Evolutionary conservation across 2,113 vertebrate species (phyloP).

Genomic region (Alectura lathami): DNA sequence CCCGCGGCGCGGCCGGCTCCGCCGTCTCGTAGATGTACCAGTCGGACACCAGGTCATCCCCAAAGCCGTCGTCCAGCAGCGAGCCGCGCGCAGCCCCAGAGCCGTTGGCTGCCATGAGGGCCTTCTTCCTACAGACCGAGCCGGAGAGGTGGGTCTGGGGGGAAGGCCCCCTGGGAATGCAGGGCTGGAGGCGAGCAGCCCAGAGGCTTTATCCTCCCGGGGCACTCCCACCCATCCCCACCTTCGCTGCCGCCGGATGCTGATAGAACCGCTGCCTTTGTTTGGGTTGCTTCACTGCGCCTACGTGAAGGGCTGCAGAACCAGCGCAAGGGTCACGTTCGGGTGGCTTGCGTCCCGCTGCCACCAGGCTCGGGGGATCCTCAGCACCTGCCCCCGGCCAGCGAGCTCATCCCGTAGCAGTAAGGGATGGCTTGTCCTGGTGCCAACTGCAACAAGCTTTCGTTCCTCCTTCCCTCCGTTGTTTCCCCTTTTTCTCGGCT

Average conservation of each 20-base stretch:
- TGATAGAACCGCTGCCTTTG: slow-evolving; percentile 18
- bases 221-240: background rate
- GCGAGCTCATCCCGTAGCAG: background rate
- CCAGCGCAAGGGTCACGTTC: background rate
- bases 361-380: background rate
- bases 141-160: background rate
- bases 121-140: background rate
- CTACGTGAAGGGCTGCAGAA: background rate
- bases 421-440: fast-evolving
- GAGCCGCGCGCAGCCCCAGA: fast-evolving
- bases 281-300: slow-evolving; percentile 1
- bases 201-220: background rate
- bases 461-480: background rate
- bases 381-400: background rate
- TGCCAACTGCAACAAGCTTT: slow-evolving; percentile 9
- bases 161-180: background rate
- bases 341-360: fast-evolving
- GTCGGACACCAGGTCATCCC: background rate
- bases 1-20: background rate
- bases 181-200: background rate
- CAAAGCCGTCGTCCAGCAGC: background rate
- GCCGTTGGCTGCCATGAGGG: slow-evolving; percentile 43
- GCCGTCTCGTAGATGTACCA: slow-evolving; percentile 75
- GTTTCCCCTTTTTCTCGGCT: background rate
- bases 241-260: background rate